Base-by-base conservation (phyloP, 2,888 invertebrate species). In the Pandemis corylana region DNA sequence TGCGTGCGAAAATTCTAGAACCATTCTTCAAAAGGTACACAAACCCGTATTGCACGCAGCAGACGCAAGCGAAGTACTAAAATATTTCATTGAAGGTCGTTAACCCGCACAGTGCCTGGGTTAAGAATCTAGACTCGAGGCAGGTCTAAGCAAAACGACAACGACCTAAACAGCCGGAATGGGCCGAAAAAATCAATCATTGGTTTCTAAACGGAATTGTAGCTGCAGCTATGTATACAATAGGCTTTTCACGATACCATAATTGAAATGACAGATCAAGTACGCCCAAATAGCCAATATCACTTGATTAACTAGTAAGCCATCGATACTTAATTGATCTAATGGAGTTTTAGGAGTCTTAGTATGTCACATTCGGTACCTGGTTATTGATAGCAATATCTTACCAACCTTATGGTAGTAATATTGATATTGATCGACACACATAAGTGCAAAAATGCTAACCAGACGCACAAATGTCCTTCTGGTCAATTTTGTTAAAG, bases 291-390 rank as follows among this genome's bases (percentile, higher is more conserved):
- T 46, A 62, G 61, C 59, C 51, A 63, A 66, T 67, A 71, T 62
- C 42, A 67, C 36, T 53, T 63, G 46, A 68, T 73, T 71, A 67
- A 73, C 66, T 67, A 66, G 51, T 56, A 67, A 56, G 36, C 71
- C 15, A 67, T 75, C 71, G 70, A 62, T 62, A 62, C 36, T 62
- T 70, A 70, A 67, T 70, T 70, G 70, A 63, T 56, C 36, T 70
- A 41, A 75, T 67, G n/a, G 9, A 46, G 62, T 36, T 44, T 53
- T 15, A 46, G 13, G 7, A n/a, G 51, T n/a, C 28, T n/a, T n/a
- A 51, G 51, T 2, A 2, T 51, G 51, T 51, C 51, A n/a, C 7
- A n/a, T n/a, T 4, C 5, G 49, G 13, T 51, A 51, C n/a, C 51
- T 51, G 51, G n/a, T 51, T 51, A 36, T 36, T 36, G 28, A 36